Base-by-base conservation (phyloP, 2,888 invertebrate genomes). In the Acanthosoma haemorrhoidale region DNA sequence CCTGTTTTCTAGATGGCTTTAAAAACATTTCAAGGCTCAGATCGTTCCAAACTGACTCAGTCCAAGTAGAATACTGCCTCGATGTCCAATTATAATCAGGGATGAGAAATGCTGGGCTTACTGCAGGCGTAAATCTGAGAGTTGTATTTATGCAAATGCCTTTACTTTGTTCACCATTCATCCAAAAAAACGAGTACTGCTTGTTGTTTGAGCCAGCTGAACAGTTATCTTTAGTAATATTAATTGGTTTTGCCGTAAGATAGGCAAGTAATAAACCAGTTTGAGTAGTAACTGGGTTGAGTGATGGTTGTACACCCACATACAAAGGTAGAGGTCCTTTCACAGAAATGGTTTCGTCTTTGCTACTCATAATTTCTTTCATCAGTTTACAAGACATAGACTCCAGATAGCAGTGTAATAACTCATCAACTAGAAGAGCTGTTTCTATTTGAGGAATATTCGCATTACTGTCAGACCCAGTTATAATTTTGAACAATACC, bases 41-140 rank as follows among this genome's bases (percentile, higher is more conserved):
- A 69, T 84, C 82, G 69, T 84, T 82, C 93, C 94, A 95, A 43
- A 90, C 86, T 0, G 93, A 93, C 83, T 94, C 94, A 18, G 92
- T 88, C 94, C 94, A 94, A 11, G 92, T 88, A 4, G 94, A 92
- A 80, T 88, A 95, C 76, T 83, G 75, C 13, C 88, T 88, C 0
- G 91, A 91, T 18, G 83, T 81, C 86, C 90, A 87, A 77, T 92
- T 85, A 78, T 92, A 92, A 77, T 85, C 87, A 74, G 85, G 80
- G 74, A 88, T 86, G 8, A 84, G 79, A 79, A 94, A 94, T 0
- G 93, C 94, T n/a, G 93, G 93, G 79, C 93, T 93, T 9, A 88
- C 77, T 1, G 93, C 93, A 73, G 84, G 81, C 41, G 89, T 88
- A 74, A 85, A 86, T 78, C 90, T 91, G 79, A 90, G 87, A 0